Conservation (phyloP, 2,888 invertebrate genomes). For the Palloptera scutellata region DNA sequence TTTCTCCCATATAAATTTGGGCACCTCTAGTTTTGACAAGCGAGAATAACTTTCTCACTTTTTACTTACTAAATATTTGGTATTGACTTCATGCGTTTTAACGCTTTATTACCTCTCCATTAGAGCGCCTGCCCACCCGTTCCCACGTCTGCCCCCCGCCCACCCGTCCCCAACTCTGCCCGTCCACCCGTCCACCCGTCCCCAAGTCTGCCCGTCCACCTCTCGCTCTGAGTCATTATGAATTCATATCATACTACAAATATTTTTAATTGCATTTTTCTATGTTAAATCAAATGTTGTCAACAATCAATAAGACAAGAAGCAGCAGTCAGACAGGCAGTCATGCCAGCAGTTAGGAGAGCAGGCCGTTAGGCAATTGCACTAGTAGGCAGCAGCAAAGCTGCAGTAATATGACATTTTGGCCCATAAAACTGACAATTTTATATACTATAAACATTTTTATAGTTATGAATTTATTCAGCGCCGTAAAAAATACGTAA, state of each 20-base stretch:
- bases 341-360: background rate
- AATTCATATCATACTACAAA: conserved; percentile 11
- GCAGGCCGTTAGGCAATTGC: conserved; percentile 1
- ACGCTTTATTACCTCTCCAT: no score
- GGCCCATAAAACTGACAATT: conserved; percentile 45
- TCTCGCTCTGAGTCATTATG: background rate
- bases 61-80: no score
- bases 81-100: no score
- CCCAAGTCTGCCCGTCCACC: background rate
- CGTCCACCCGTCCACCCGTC: background rate
- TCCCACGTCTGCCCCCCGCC: background rate
- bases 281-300: conserved; percentile 30
- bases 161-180: background rate
- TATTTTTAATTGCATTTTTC: conserved; percentile 27
- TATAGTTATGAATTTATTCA: conserved; percentile 43
- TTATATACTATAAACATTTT: conserved; percentile 34
- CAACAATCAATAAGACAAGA: conserved; percentile 14
- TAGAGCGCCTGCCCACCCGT: background rate
- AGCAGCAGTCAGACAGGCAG: background rate
- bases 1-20: no score
- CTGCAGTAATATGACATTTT: conserved; percentile 38
- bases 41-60: no score
- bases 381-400: conserved; percentile 9
- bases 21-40: no score
- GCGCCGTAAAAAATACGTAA: conserved; percentile 39